Evolutionary conservation across 1,140 invertebrate species (phyloP).

Genomic region (Drosophila lacteicornis): DNA sequence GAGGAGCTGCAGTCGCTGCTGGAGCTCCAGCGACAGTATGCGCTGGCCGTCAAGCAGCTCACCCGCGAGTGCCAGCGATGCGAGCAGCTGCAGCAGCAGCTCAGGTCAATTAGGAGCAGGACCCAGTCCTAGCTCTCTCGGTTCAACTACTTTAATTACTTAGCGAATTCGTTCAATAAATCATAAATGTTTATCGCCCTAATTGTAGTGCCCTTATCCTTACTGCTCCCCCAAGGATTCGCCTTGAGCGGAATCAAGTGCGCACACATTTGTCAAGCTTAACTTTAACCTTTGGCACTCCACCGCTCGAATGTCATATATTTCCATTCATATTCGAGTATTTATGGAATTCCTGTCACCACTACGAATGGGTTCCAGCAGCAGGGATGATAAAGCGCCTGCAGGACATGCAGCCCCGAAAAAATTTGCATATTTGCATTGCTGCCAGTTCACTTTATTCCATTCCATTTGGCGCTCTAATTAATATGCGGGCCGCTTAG

Average conservation of each 20-base stretch:
- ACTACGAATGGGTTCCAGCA: constrained; percentile 38
- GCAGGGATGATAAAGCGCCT: constrained; percentile 25
- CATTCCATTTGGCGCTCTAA: constrained; percentile 53
- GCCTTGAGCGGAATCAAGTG: constrained; percentile 54
- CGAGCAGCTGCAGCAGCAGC: constrained; percentile 86
- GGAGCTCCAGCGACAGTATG: constrained; percentile 93
- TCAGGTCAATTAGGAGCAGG: constrained; percentile 75
- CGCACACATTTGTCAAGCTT: constrained; percentile 71
- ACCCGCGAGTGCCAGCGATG: constrained; percentile 90
- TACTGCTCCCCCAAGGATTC: constrained; percentile 24
- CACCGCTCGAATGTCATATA: constrained; percentile 49
- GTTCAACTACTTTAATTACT: constrained; percentile 37
- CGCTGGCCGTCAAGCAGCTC: constrained; percentile 93
- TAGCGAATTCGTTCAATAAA: constrained; percentile 56
- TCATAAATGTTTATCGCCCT: constrained; percentile 15
- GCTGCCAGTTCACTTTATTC: constrained; percentile 30
- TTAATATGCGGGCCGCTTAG: constrained; percentile 72
- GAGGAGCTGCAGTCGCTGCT: constrained; percentile 89
- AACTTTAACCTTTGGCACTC: constrained; percentile 69
- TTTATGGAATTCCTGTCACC: constrained; percentile 59
- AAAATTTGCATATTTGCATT: constrained; percentile 65
- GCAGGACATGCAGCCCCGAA: constrained; percentile 40
- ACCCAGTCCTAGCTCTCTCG: constrained; percentile 25
- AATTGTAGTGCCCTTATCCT: constrained; percentile 20
- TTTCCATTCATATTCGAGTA: constrained; percentile 52